A percentile compares a stretch with the other conserved stretches of the same genome.
phyloP scores from a whole-genome alignment of 1,140 invertebrate species.

The Ganaspis sp. region DNA sequence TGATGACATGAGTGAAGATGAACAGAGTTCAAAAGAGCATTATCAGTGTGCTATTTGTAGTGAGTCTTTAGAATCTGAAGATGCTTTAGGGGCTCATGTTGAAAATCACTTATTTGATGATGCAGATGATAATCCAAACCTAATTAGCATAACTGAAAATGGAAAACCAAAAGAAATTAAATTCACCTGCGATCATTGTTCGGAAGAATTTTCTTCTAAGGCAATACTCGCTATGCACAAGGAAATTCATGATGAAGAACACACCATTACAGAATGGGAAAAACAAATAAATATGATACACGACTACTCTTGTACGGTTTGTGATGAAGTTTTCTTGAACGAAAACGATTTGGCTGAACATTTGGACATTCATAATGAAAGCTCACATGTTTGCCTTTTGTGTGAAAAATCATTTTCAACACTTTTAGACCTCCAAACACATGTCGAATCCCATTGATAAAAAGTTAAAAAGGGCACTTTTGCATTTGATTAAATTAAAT shows the following conservation, averaged over 20 bases:
- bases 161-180: conserved; percentile 38
- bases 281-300: conserved; percentile 52
- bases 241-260: conserved; percentile 69
- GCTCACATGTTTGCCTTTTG: conserved; percentile 66
- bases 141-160: conserved; percentile 61
- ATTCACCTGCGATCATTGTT: conserved; percentile 65
- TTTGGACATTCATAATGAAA: conserved; percentile 64
- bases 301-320: conserved; percentile 61
- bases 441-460: conserved; percentile 69
- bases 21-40: conserved; percentile 60
- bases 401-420: conserved; percentile 68
- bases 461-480: neutral
- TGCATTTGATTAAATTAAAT: neutral
- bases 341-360: conserved; percentile 65
- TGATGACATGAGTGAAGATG: conserved; percentile 69
- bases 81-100: conserved; percentile 65
- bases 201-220: conserved; percentile 61
- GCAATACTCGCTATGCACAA: conserved; percentile 68
- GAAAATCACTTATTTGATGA: conserved; percentile 70
- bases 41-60: conserved; percentile 73
- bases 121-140: conserved; percentile 70
- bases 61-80: conserved; percentile 63
- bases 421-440: conserved; percentile 65
- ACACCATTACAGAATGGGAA: conserved; percentile 68
- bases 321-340: conserved; percentile 61